Percentiles rank a stretch among this genome's conserved stretches.
Conservation (phyloP, 1,140 invertebrate species). For the Chionoecetes opilio region DNA sequence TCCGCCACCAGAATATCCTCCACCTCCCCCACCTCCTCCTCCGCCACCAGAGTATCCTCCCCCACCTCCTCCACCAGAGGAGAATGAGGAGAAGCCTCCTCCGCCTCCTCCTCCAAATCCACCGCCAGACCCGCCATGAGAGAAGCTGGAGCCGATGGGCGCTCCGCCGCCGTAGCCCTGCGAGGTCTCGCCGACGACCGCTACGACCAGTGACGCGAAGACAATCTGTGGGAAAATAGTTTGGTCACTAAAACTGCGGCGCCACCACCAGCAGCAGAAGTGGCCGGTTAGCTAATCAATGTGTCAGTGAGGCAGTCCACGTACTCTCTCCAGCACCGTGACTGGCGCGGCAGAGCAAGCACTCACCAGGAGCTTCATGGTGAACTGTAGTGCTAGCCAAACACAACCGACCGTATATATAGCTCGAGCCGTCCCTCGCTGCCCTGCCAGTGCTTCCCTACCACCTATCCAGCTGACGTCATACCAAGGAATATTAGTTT, state of each 20-base stretch:
- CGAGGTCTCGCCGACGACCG: neutral
- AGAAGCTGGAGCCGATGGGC: constrained; percentile 14
- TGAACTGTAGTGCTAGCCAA: neutral
- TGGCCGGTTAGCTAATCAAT: neutral
- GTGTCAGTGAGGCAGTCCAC: neutral
- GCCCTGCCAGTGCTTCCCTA: neutral
- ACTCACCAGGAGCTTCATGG: constrained; percentile 62
- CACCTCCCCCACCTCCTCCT: constrained; percentile 29
- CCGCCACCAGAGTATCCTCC: neutral
- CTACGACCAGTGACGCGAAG: neutral
- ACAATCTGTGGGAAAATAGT: neutral
- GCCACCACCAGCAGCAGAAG: neutral
- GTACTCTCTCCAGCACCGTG: no score
- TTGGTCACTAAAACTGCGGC: neutral
- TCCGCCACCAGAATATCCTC: neutral
- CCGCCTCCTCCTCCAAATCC: neutral
- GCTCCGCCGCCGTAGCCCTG: neutral
- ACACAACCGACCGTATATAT: neutral
- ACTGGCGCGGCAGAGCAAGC: neutral
- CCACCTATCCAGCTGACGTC: no score
- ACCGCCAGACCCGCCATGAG: neutral
- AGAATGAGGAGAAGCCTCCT: neutral
- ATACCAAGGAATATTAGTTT: no score
- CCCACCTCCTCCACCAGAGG: neutral
- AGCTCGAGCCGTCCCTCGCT: neutral